Base-by-base conservation (phyloP, 2,888 invertebrate genomes). In the Pasiphila rectangulata region DNA sequence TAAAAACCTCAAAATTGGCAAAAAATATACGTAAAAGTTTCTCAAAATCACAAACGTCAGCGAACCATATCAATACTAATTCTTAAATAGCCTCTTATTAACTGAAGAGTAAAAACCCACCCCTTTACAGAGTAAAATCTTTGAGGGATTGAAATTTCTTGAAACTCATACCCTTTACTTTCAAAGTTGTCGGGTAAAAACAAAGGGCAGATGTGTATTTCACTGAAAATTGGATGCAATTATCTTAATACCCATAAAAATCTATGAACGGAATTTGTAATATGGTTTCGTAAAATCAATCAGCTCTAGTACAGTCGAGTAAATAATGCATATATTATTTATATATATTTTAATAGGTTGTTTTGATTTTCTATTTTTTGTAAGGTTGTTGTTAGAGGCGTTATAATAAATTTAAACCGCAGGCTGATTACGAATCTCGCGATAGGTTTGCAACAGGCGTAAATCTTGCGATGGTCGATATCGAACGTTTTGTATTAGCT, bases 61-160 rank as follows among this genome's bases (percentile, higher is more conserved):
- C 12, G 10, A 24, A 6, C 27, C 17, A 19, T 10, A 27, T 27
- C 27, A 16, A 2, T 12, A 16, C 41, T n/a, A 24, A 37, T 30
- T 30, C 17, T 12, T 17, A 17, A 7, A 6, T 30, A n/a, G n/a
- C n/a, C n/a, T 30, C 23, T 17, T 9, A 13, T 2, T 36, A 27
- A 5, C 27, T 19, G n/a, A 32, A 1, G 10, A 15, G 1, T 17
- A 32, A 29, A 30, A 32, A 24, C 1, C 23, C 6, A 10, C 17
- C 41, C 41, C 23, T 29, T 21, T 42, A 2, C 34, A 20, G 5
- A 27, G 21, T 9, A 43, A 25, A 34, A 35, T 43, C 44, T 30
- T 24, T 9, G 24, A 30, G 30, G 32, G 32, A 32, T 32, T 32
- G 17, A 17, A 10, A 10, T 19, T 32, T 32, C 32, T 32, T 17